These are phyloP conservation scores for Hypanus sabinus DNA, from an alignment of 2,113 vertebrate species.

Conservation along the genomic window DNA sequence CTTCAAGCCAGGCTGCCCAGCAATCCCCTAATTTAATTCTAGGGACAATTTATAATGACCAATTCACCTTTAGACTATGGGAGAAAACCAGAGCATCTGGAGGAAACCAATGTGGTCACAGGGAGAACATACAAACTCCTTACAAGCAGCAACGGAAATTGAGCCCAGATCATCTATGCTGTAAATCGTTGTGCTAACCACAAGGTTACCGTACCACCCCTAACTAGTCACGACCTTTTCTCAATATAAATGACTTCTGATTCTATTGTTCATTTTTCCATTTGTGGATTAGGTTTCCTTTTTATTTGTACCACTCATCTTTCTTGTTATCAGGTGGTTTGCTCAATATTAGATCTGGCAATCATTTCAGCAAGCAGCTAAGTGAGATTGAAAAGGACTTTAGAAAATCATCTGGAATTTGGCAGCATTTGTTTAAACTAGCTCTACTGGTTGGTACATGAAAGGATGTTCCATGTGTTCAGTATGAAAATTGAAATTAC, in stretches of 20 bases:
- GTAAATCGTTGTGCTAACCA: too few relatives aligned
- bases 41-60: too few relatives aligned
- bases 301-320: conserved; percentile 1
- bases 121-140: too few relatives aligned
- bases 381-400: not conserved
- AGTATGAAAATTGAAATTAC: not conserved
- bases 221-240: not conserved
- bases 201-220: too few relatives aligned
- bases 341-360: not conserved
- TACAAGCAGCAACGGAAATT: too few relatives aligned
- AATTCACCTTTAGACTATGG: too few relatives aligned
- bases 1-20: too few relatives aligned
- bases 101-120: too few relatives aligned
- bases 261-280: not conserved
- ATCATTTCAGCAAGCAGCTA: not conserved
- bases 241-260: not conserved
- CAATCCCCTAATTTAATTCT: too few relatives aligned
- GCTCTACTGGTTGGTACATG: not conserved
- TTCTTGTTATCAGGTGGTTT: not conserved
- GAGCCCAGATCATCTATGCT: too few relatives aligned
- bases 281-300: not conserved
- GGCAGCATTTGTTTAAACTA: not conserved
- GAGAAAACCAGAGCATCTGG: too few relatives aligned
- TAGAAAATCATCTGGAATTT: not conserved
- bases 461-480: too few relatives aligned